phyloP scores from a whole-genome alignment of 2,888 invertebrate genomes.

The Pantelozetes paolii region DNA sequence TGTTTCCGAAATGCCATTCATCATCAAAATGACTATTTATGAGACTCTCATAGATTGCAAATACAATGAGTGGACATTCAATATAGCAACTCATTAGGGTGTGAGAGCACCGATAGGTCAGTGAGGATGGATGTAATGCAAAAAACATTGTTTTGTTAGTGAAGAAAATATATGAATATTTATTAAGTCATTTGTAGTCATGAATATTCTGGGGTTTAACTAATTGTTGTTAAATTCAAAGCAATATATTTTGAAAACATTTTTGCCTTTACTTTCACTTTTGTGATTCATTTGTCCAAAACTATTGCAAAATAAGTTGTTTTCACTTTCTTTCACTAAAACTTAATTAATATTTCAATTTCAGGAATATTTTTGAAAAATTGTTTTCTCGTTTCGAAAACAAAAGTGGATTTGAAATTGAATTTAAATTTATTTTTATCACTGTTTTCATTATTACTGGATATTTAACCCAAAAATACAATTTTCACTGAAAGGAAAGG shows the following conservation, averaged over 20 bases:
- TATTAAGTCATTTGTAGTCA: conserved; percentile 31
- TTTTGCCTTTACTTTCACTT: conserved; percentile 26
- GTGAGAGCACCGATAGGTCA: not conserved
- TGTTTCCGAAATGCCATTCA: conserved; percentile 22
- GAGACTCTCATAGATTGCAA: conserved; percentile 24
- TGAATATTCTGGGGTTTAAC: conserved; percentile 8
- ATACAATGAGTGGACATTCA: conserved; percentile 15
- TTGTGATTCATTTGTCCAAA: conserved; percentile 22
- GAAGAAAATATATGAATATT: conserved; percentile 25
- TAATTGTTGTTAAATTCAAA: conserved; percentile 4
- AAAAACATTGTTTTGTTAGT: not conserved
- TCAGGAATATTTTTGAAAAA: conserved; percentile 17
- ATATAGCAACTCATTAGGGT: conserved; percentile 28
- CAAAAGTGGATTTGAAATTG: not conserved
- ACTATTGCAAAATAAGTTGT: conserved; percentile 16
- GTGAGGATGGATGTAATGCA: conserved; percentile 5
- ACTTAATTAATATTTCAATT: conserved; percentile 24
- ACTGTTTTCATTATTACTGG: not conserved
- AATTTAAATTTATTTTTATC: not conserved
- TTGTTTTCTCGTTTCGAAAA: not conserved
- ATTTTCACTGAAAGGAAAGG: not conserved
- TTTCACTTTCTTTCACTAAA: not conserved
- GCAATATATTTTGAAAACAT: conserved; percentile 5
- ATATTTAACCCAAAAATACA: not conserved
- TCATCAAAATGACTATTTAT: conserved; percentile 27